Conservation (phyloP, 2,888 invertebrate species). For the Chrysotoxum bicinctum region DNA sequence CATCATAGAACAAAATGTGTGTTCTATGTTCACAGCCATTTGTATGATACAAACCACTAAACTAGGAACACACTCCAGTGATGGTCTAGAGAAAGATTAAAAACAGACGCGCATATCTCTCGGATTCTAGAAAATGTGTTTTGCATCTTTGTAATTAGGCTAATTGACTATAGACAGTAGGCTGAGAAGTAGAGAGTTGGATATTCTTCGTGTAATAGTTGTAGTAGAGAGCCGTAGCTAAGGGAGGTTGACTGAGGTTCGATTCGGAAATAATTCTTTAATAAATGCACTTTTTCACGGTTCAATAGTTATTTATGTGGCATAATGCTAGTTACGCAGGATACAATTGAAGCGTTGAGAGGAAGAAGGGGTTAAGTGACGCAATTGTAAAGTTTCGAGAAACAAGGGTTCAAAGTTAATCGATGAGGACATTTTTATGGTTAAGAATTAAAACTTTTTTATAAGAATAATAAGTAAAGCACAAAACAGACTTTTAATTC, state of each 20-base stretch:
- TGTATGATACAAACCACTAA: slow-evolving; percentile 8
- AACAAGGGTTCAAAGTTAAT: too few relatives aligned
- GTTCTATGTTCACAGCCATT: neutral
- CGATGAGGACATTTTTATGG: too few relatives aligned
- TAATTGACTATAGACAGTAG: slow-evolving; percentile 54
- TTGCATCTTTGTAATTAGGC: slow-evolving; percentile 62
- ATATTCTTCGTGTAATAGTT: neutral
- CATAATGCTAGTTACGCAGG: too few relatives aligned
- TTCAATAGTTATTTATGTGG: too few relatives aligned
- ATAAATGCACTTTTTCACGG: too few relatives aligned
- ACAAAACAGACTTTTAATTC: too few relatives aligned
- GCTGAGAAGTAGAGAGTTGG: neutral
- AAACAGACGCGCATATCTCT: slow-evolving; percentile 41
- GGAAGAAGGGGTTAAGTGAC: too few relatives aligned
- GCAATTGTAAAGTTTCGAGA: too few relatives aligned
- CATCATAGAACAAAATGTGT: slow-evolving; percentile 37
- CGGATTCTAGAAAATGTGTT: slow-evolving; percentile 58
- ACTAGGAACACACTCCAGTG: slow-evolving; percentile 52
- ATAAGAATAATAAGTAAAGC: too few relatives aligned
- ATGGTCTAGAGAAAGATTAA: slow-evolving; percentile 39
- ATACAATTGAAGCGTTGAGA: too few relatives aligned
- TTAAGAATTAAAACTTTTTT: too few relatives aligned
- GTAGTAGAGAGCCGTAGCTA: neutral
- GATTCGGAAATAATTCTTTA: too few relatives aligned
- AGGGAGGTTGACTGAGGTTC: neutral